A percentile compares a stretch with the other conserved stretches of the same genome.
These are phyloP conservation scores for Carduelis carduelis DNA, from an alignment of 2,797 vertebrate genomes.

Conservation along the genomic window DNA sequence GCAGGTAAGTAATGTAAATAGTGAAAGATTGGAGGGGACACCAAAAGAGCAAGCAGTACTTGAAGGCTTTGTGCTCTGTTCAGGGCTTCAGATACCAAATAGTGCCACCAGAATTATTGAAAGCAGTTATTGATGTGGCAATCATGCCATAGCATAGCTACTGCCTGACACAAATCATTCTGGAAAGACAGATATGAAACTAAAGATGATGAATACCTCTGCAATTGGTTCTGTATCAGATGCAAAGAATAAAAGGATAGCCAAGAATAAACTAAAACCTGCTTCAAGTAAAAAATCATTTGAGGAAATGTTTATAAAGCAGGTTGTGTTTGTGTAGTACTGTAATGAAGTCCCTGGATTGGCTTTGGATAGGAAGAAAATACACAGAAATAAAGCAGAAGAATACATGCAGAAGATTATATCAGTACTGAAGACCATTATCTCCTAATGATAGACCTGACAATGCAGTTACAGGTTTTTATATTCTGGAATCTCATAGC, in stretches of 20 bases:
- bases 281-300: neutral
- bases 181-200: neutral
- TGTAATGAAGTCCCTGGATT: neutral
- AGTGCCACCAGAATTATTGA: neutral
- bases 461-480: neutral
- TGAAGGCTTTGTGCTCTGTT: neutral
- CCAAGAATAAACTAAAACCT: neutral
- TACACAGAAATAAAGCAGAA: neutral
- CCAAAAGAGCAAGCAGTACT: neutral
- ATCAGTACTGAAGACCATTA: neutral
- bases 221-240: neutral
- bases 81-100: neutral
- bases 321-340: neutral
- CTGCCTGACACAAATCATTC: neutral
- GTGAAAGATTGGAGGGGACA: neutral
- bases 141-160: neutral
- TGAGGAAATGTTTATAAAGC: neutral
- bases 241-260: neutral
- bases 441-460: neutral
- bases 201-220: neutral
- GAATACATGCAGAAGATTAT: neutral
- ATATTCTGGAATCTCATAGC: neutral
- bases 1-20: neutral
- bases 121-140: neutral
- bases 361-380: neutral